Conservation (phyloP, 2,113 vertebrate genomes). For the Puntigrus tetrazona region DNA sequence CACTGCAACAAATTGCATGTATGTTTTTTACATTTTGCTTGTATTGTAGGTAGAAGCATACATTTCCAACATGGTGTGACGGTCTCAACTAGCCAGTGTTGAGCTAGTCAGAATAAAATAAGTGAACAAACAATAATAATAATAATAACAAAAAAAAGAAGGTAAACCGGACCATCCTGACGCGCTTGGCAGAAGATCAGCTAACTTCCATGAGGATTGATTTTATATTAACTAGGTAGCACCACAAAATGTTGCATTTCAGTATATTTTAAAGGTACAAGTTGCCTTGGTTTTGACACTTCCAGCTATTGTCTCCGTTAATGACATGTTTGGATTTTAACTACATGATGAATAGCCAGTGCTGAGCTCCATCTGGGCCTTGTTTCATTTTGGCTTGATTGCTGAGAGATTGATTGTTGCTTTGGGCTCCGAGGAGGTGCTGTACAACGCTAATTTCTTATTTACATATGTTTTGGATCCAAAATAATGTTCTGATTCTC, state of each 20-base stretch:
- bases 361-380: constrained; percentile 18
- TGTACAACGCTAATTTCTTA: constrained; percentile 25
- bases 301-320: background rate
- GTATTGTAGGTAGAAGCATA: too few species aligned
- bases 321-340: constrained; percentile 14
- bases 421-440: constrained; percentile 14
- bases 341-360: constrained; percentile 14
- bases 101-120: background rate
- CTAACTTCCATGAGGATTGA: background rate
- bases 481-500: constrained; percentile 24
- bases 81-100: background rate
- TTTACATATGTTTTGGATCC: constrained; percentile 36
- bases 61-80: background rate
- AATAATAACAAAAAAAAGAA: too few species aligned
- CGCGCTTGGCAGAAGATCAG: background rate
- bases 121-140: background rate
- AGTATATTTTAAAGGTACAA: background rate
- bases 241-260: background rate
- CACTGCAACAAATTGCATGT: too few species aligned
- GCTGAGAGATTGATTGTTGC: constrained; percentile 11
- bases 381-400: constrained; percentile 32
- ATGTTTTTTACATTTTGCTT: too few species aligned
- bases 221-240: background rate
- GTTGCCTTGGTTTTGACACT: background rate
- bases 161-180: background rate